Conservation (phyloP, 2,113 vertebrate genomes). For the Condylura cristata region DNA sequence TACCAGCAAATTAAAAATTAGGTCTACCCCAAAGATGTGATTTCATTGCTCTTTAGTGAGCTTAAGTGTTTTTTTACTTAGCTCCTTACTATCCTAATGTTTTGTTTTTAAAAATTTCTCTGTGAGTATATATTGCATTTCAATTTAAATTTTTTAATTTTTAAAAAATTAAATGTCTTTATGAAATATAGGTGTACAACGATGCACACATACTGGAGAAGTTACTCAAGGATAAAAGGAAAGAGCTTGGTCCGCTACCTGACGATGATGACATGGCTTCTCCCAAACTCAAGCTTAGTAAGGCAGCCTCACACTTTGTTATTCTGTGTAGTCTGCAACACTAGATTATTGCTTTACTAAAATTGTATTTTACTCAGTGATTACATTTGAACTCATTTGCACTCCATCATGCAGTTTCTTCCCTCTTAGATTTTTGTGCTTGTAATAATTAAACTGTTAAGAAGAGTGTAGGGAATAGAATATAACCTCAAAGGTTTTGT, state of each 20-base stretch:
- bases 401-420: neutral
- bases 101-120: slow-evolving; percentile 31
- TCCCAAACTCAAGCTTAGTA: slow-evolving; percentile 98
- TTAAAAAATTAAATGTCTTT: slow-evolving; percentile 73
- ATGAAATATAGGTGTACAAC: slow-evolving; percentile 93
- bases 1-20: neutral
- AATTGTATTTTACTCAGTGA: slow-evolving; percentile 3
- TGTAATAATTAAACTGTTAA: slow-evolving; percentile 1
- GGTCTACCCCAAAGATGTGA: neutral
- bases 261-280: slow-evolving; percentile 97
- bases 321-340: neutral
- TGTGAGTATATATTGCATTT: neutral
- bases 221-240: slow-evolving; percentile 95
- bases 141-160: neutral
- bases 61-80: neutral
- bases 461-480: neutral
- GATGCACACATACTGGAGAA: slow-evolving; percentile 97
- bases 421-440: neutral
- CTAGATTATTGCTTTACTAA: neutral
- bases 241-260: slow-evolving; percentile 93
- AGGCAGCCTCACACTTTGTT: slow-evolving; percentile 70
- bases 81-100: neutral
- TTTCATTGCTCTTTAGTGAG: slow-evolving; percentile 8
- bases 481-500: neutral
- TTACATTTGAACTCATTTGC: slow-evolving; percentile 2